These are phyloP conservation scores for Anniella stebbinsi DNA, from an alignment of 2,797 vertebrate species.

Conservation along the genomic window DNA sequence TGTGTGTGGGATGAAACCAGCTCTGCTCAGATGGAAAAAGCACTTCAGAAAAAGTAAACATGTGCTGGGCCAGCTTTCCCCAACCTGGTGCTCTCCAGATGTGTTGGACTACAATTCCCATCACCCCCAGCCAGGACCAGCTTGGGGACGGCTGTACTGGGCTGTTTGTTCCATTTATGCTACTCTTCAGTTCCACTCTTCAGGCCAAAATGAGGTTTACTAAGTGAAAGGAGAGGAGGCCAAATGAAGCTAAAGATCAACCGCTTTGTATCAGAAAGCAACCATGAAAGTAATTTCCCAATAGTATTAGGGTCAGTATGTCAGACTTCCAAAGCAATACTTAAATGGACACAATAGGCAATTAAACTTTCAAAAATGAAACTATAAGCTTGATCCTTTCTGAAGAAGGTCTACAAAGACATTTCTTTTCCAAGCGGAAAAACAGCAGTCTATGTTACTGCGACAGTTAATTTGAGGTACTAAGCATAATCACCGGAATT, in stretches of 20 bases:
- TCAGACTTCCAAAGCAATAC: neutral
- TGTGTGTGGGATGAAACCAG: neutral
- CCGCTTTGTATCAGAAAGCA: neutral
- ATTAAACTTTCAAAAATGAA: constrained; percentile 10
- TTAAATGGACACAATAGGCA: neutral
- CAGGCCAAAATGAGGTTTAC: neutral
- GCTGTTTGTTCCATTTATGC: neutral
- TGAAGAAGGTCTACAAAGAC: neutral
- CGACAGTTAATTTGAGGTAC: neutral
- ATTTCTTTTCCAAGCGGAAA: neutral
- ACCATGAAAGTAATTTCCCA: constrained; percentile 12
- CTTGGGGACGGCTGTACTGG: neutral
- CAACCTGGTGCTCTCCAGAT: no score
- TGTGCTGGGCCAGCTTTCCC: no score
- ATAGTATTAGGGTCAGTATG: neutral
- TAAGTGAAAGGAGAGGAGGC: neutral
- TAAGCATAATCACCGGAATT: neutral
- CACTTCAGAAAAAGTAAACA: neutral
- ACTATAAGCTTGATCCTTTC: neutral
- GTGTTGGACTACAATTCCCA: no score
- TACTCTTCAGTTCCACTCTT: neutral
- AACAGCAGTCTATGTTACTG: neutral
- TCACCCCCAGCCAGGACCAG: no score
- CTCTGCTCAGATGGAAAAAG: neutral
- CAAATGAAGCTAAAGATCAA: neutral